Conservation (phyloP, 2,113 vertebrate genomes). For the Corvus hawaiiensis region DNA sequence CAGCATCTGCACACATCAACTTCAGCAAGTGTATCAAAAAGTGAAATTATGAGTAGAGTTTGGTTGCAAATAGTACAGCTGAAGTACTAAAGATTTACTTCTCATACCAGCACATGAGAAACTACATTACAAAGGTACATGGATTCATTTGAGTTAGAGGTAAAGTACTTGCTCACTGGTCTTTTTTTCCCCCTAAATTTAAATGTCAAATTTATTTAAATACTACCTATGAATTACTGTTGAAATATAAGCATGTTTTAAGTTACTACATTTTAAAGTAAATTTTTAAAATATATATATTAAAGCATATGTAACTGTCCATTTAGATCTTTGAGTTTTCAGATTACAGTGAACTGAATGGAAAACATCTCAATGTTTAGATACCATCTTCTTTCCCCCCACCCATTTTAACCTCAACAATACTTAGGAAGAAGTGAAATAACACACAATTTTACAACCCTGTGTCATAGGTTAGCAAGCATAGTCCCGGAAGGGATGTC, state of each 20-base stretch:
- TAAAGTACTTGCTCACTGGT: not conserved
- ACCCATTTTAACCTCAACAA: not conserved
- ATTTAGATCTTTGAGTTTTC: not conserved
- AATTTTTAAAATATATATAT: not conserved
- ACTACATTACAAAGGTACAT: not conserved
- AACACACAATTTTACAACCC: not conserved
- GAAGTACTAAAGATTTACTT: not conserved
- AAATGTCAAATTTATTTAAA: not conserved
- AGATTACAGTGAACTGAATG: not conserved
- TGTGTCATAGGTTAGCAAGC: too few relatives aligned
- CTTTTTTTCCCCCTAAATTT: not conserved
- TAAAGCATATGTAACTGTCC: not conserved
- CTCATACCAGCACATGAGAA: not conserved
- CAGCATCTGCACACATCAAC: not conserved
- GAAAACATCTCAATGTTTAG: not conserved
- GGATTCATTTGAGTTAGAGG: not conserved
- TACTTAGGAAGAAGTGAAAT: not conserved
- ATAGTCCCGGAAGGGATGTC: too few relatives aligned
- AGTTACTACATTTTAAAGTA: not conserved
- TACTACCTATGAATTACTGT: not conserved
- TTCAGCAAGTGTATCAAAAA: not conserved
- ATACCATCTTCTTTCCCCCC: not conserved
- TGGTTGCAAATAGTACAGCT: not conserved
- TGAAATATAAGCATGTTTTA: not conserved
- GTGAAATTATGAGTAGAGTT: not conserved